These are phyloP conservation scores for Zaprionus obscuricornis DNA, from an alignment of 2,888 invertebrate genomes.

Conservation along the genomic window DNA sequence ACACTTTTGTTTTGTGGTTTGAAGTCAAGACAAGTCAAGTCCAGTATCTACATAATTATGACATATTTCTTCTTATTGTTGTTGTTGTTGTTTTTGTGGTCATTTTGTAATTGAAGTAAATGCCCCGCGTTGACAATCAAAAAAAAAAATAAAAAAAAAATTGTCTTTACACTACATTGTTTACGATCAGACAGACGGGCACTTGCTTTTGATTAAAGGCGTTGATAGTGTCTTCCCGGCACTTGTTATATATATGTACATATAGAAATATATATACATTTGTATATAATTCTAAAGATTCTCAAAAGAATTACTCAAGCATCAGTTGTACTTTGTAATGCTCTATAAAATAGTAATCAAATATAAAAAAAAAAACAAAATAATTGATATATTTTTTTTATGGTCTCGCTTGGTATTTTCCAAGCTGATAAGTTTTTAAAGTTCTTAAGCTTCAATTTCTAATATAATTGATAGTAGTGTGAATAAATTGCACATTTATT, in stretches of 20 bases:
- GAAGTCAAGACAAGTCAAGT: conserved; percentile 24
- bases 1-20: conserved; percentile 49
- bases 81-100: conserved; percentile 38
- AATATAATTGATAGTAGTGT: no score
- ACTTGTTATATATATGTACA: no score
- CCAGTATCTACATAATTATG: conserved; percentile 69
- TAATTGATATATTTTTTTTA: neutral
- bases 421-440: conserved; percentile 28
- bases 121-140: conserved; percentile 38
- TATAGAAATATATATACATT: no score
- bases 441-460: no score
- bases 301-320: no score
- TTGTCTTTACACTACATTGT: conserved; percentile 31
- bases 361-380: conserved; percentile 3
- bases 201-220: conserved; percentile 59
- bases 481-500: no score
- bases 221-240: conserved; percentile 35
- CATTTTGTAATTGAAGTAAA: conserved; percentile 66
- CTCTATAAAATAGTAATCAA: neutral
- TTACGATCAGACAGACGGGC: conserved; percentile 60
- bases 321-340: no score
- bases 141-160: no score
- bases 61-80: conserved; percentile 24
- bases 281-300: no score
- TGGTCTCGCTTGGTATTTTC: conserved; percentile 33